Conservation (phyloP, 2,797 vertebrate genomes). For the Myotis pilosus region DNA sequence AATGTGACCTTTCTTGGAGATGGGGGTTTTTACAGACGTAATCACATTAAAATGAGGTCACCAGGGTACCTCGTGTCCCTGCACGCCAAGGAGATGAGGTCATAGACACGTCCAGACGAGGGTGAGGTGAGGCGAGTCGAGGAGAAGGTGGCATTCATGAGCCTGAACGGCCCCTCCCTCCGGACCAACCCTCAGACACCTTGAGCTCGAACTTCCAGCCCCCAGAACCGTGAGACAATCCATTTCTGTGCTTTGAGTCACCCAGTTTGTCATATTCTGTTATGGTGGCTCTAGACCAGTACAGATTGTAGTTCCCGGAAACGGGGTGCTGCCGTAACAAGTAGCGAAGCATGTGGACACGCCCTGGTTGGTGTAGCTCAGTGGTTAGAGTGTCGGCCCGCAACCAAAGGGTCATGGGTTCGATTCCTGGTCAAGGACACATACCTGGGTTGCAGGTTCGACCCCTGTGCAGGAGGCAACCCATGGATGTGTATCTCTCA, state of each 20-base stretch:
- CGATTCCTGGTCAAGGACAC: too few species aligned
- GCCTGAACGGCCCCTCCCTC: accelerated
- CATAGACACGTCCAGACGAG: accelerated
- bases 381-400: too few species aligned
- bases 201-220: accelerated
- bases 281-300: too few species aligned
- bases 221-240: accelerated
- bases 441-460: too few species aligned
- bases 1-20: background rate
- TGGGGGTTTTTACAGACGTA: background rate
- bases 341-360: too few species aligned
- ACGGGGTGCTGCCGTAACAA: background rate
- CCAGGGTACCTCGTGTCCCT: background rate
- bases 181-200: background rate
- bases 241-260: too few species aligned
- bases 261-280: too few species aligned
- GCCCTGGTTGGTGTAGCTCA: too few species aligned
- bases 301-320: too few species aligned
- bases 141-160: accelerated
- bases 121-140: background rate
- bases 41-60: background rate
- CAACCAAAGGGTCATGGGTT: too few species aligned
- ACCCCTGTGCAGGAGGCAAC: too few species aligned
- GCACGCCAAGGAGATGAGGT: background rate
- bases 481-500: too few species aligned